These are phyloP conservation scores for Penaeus chinensis DNA, from an alignment of 1,140 invertebrate genomes.

Conservation along the genomic window DNA sequence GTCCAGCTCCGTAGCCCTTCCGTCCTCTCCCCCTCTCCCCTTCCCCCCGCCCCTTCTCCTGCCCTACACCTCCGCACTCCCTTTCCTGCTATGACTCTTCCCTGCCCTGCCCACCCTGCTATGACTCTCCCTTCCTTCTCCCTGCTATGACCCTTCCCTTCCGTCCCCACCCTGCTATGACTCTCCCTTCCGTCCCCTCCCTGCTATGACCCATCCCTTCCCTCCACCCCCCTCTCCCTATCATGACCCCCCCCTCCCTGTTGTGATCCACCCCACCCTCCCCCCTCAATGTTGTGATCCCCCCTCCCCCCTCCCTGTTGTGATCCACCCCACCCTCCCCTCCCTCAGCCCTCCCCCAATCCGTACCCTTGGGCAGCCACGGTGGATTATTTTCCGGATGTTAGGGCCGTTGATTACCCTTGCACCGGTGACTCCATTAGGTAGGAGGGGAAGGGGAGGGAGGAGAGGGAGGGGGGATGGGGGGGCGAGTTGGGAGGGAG, in stretches of 20 bases:
- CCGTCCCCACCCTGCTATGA: background rate
- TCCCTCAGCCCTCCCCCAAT: too few relatives aligned
- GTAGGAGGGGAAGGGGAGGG: background rate
- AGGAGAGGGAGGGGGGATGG: background rate
- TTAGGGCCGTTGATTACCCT: too few relatives aligned
- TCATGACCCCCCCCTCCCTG: background rate
- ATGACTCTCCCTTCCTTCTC: too few relatives aligned
- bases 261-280: too few relatives aligned
- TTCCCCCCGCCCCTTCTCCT: background rate
- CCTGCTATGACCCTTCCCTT: too few relatives aligned
- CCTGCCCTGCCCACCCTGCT: background rate
- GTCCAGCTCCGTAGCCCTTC: background rate
- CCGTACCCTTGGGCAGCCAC: too few relatives aligned
- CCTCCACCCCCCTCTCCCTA: too few relatives aligned
- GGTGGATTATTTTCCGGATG: too few relatives aligned
- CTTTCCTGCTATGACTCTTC: too few relatives aligned
- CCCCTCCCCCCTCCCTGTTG: background rate
- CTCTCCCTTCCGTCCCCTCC: background rate
- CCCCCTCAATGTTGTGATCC: too few relatives aligned
- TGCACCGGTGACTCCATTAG: background rate
- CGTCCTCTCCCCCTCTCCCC: background rate
- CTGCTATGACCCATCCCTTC: too few relatives aligned
- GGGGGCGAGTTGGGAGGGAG: background rate
- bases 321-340: too few relatives aligned
- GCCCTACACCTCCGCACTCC: background rate